These are phyloP conservation scores for Sinotaia quadrata DNA, from an alignment of 2,888 invertebrate species.

Conservation along the genomic window DNA sequence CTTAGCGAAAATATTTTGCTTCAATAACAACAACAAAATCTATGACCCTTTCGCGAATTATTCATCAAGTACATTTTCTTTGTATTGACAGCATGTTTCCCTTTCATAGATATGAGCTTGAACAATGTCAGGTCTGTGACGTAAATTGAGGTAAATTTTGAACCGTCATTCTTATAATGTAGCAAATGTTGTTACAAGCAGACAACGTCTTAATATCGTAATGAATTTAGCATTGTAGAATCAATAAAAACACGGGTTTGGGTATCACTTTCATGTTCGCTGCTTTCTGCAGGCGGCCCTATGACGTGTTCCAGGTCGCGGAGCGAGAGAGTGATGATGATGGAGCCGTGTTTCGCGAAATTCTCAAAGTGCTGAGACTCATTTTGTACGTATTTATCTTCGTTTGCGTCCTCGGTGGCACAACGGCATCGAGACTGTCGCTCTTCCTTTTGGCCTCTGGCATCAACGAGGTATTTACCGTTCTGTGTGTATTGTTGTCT, in stretches of 20 bases:
- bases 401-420: constrained; percentile 85
- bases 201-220: not conserved
- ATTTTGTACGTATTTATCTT: constrained; percentile 89
- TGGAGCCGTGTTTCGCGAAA: constrained; percentile 60
- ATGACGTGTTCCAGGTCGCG: constrained; percentile 61
- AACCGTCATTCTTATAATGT: too few relatives aligned
- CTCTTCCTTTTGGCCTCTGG: constrained; percentile 72
- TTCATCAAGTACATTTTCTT: too few relatives aligned
- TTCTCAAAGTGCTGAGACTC: constrained; percentile 72
- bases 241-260: not conserved
- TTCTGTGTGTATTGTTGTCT: too few relatives aligned
- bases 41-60: too few relatives aligned
- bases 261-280: not conserved
- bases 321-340: constrained; percentile 61
- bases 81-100: too few relatives aligned
- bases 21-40: too few relatives aligned
- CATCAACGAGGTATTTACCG: constrained; percentile 55
- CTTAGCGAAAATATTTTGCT: too few relatives aligned
- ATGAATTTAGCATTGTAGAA: not conserved
- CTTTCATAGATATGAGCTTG: too few relatives aligned
- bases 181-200: not conserved
- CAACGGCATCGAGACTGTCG: constrained; percentile 90
- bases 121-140: too few relatives aligned
- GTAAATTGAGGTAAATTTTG: too few relatives aligned
- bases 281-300: constrained; percentile 54